phyloP scores from a whole-genome alignment of 1,140 invertebrate genomes.

The Rhyzopertha dominica region DNA sequence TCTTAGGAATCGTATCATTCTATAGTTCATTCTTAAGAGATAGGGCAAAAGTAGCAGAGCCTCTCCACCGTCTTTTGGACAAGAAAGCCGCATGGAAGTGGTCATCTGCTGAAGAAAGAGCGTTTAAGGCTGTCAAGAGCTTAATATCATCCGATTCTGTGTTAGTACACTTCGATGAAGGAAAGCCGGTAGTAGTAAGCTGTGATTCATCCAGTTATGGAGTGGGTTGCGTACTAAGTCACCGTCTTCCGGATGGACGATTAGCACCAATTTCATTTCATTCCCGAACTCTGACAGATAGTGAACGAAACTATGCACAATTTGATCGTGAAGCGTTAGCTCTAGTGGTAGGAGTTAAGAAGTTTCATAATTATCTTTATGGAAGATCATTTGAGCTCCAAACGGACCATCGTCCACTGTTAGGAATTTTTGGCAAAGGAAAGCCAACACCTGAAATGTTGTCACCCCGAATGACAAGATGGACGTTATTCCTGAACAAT shows the following conservation, averaged over 20 bases:
- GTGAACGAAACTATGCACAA: conserved; percentile 49
- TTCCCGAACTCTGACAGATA: conserved; percentile 44
- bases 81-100: conserved; percentile 43
- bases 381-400: conserved; percentile 48
- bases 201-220: conserved; percentile 29
- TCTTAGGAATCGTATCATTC: conserved; percentile 42
- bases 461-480: conserved; percentile 38
- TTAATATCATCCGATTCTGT: conserved; percentile 28
- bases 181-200: conserved; percentile 23
- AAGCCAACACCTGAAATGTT: conserved; percentile 34
- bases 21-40: conserved; percentile 35
- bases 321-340: conserved; percentile 53
- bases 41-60: conserved; percentile 24
- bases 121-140: conserved; percentile 32
- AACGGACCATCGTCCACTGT: conserved; percentile 51
- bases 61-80: conserved; percentile 35
- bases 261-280: conserved; percentile 46
- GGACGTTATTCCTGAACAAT: conserved; percentile 35
- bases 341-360: conserved; percentile 50
- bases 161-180: conserved; percentile 28
- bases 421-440: conserved; percentile 44
- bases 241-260: conserved; percentile 29
- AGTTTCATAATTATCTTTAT: conserved; percentile 52
- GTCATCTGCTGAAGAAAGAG: conserved; percentile 23
- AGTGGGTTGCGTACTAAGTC: conserved; percentile 29